phyloP scores from a whole-genome alignment of 2,113 vertebrate species.

The Siphamia tubifer region DNA sequence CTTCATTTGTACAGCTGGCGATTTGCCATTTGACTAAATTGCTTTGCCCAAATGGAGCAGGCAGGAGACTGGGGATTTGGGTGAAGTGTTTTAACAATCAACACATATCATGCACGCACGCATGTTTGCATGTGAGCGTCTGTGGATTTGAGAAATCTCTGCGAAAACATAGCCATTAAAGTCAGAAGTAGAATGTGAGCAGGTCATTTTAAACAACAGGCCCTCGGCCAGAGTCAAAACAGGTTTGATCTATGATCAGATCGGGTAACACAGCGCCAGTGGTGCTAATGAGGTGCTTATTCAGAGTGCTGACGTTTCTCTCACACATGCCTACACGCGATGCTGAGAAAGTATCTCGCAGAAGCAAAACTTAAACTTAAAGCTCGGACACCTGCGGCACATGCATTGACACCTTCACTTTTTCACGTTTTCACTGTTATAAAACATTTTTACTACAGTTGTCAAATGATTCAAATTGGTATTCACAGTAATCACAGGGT shows the following conservation, averaged over 20 bases:
- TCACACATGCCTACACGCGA: neutral
- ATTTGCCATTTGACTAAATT: conserved; percentile 40
- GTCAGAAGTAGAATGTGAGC: neutral
- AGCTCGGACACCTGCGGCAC: neutral
- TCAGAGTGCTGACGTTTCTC: neutral
- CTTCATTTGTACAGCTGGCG: conserved; percentile 55
- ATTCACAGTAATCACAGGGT: too few relatives aligned
- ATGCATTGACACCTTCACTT: neutral
- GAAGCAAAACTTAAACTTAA: neutral
- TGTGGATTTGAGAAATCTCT: conserved; percentile 1
- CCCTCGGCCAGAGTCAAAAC: conserved; percentile 1
- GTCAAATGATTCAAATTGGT: too few relatives aligned
- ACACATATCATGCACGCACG: neutral
- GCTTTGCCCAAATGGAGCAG: conserved; percentile 19
- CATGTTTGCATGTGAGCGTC: neutral
- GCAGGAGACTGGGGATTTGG: conserved; percentile 6
- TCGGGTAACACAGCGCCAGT: conserved; percentile 6
- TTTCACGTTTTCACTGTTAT: too few relatives aligned
- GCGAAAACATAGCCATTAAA: conserved; percentile 18
- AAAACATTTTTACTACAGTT: neutral
- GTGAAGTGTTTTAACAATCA: conserved; percentile 22
- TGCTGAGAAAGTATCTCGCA: neutral
- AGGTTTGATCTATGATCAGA: conserved; percentile 17
- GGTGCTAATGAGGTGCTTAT: conserved; percentile 4
- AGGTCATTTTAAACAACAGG: neutral